Percentiles rank a stretch among this genome's conserved stretches.
Evolutionary conservation across 2,888 invertebrate species (phyloP).

Genomic region (Lordiphosa andalusiaca): DNA sequence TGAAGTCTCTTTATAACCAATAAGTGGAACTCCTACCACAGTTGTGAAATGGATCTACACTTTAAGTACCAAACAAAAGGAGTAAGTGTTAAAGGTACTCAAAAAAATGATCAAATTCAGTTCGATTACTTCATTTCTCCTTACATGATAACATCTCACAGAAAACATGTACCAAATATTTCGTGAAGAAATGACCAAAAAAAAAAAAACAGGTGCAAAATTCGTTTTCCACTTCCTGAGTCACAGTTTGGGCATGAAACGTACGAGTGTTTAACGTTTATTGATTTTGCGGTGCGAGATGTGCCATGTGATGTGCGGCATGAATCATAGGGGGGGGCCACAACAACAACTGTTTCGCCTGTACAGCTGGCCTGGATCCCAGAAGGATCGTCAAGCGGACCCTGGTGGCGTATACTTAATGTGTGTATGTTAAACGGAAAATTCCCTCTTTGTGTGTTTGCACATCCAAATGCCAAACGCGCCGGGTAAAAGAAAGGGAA

Average conservation of each 20-base stretch:
- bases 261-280: conserved; percentile 41
- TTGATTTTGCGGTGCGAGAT: conserved; percentile 64
- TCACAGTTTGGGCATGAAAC: not conserved
- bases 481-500: conserved; percentile 28
- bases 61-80: no score
- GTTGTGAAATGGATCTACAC: no score
- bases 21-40: no score
- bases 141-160: no score
- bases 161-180: no score
- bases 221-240: no score
- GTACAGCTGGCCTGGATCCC: conserved; percentile 3
- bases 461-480: conserved; percentile 24
- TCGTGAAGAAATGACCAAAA: no score
- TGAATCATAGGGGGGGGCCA: conserved; percentile 8
- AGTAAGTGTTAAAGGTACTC: no score
- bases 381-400: conserved; percentile 15
- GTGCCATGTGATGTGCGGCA: conserved; percentile 58
- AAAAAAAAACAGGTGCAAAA: no score
- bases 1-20: no score
- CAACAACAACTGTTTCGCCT: not conserved
- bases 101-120: no score
- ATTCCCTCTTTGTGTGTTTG: conserved; percentile 7
- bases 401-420: not conserved
- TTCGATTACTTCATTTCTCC: no score
- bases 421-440: not conserved